phyloP scores from a whole-genome alignment of 2,797 vertebrate genomes.

The Crocodylus rhombifer region DNA sequence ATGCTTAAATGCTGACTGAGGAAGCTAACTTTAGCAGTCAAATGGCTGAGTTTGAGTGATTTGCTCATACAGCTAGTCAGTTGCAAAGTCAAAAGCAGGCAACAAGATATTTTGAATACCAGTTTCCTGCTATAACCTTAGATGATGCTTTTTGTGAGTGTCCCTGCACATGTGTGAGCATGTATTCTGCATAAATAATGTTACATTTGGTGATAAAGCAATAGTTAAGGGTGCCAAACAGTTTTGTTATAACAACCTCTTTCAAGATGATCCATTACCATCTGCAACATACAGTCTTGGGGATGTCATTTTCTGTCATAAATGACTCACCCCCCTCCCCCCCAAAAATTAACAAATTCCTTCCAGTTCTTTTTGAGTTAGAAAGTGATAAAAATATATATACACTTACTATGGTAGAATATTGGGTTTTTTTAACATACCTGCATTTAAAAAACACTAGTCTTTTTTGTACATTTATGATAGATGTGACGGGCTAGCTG shows the following conservation, averaged over 20 bases:
- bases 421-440: background rate
- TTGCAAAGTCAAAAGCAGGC: constrained; percentile 42
- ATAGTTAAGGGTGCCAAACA: background rate
- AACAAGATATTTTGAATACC: background rate
- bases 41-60: background rate
- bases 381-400: background rate
- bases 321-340: background rate
- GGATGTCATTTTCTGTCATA: background rate
- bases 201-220: background rate
- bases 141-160: background rate
- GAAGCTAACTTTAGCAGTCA: background rate
- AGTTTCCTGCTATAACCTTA: background rate
- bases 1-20: background rate
- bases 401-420: background rate
- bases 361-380: background rate
- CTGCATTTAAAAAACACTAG: no score
- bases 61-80: constrained; percentile 31
- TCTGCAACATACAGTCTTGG: background rate
- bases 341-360: background rate
- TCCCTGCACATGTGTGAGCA: background rate
- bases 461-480: background rate
- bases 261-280: background rate
- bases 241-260: background rate
- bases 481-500: background rate
- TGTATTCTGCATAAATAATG: background rate